Evolutionary conservation across 2,888 invertebrate genomes (phyloP).

Genomic region (Choreutis nemorana): DNA sequence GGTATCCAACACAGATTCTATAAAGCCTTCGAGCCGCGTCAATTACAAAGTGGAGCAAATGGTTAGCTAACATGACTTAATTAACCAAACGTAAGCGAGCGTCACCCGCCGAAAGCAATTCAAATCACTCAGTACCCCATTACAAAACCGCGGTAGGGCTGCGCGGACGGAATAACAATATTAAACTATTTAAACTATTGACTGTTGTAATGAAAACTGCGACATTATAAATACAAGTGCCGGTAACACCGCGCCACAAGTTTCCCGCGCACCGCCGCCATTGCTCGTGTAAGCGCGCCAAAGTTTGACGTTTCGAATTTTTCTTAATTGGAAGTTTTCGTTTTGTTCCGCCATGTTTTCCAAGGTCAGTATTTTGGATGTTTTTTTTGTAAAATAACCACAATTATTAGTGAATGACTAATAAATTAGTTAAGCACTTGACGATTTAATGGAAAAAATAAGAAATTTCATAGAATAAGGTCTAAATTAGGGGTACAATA

Average conservation of each 20-base stretch:
- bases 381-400: constrained; percentile 12
- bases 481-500: too few relatives aligned
- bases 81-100: constrained; percentile 2
- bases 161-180: constrained; percentile 49
- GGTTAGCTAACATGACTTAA: not conserved
- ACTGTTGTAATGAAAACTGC: constrained; percentile 42
- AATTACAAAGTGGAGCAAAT: not conserved
- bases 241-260: constrained; percentile 29
- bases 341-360: constrained; percentile 50
- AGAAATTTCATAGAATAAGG: too few relatives aligned
- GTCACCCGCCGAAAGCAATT: constrained; percentile 14
- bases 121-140: constrained; percentile 31
- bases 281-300: constrained; percentile 38
- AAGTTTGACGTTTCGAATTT: constrained; percentile 43
- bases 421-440: too few relatives aligned
- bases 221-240: constrained; percentile 61
- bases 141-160: constrained; percentile 47
- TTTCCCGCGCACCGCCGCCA: constrained; percentile 33
- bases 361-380: constrained; percentile 41
- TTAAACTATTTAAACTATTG: constrained; percentile 18
- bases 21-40: not conserved
- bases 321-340: constrained; percentile 20
- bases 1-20: not conserved
- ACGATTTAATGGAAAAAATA: too few relatives aligned
- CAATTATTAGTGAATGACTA: too few relatives aligned